phyloP scores from a whole-genome alignment of 2,888 invertebrate genomes.

The Liopterus haemorrhoidalis region DNA sequence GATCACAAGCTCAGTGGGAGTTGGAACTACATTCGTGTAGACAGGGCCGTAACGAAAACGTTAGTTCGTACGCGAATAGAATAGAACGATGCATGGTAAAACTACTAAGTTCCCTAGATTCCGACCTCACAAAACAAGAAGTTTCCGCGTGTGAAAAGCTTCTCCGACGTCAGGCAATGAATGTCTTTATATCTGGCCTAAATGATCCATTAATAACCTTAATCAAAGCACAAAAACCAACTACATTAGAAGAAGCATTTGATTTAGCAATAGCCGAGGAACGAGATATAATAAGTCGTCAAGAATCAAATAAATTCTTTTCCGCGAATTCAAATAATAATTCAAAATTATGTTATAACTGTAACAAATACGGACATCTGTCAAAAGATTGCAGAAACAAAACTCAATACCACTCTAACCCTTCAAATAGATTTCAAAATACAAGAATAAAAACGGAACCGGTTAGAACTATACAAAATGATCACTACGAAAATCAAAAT shows the following conservation, averaged over 20 bases:
- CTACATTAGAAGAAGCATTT: conserved; percentile 22
- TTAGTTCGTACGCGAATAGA: conserved; percentile 20
- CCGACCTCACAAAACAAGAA: conserved; percentile 3
- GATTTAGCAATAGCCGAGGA: conserved; percentile 27
- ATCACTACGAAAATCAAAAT: conserved; percentile 2
- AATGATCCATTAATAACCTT: conserved; percentile 21
- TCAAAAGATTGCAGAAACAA: conserved; percentile 6
- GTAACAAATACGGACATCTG: conserved; percentile 12
- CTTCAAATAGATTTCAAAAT: background rate
- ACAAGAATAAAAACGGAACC: conserved; percentile 3
- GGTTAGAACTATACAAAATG: background rate
- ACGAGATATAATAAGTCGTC: conserved; percentile 21
- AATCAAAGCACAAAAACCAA: conserved; percentile 25
- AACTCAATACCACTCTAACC: background rate
- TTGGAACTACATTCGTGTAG: conserved; percentile 25
- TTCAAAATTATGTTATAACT: conserved; percentile 15
- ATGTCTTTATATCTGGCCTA: conserved; percentile 25
- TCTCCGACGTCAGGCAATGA: conserved; percentile 23
- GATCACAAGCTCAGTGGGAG: conserved; percentile 26
- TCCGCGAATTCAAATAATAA: conserved; percentile 13
- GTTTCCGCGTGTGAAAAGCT: conserved; percentile 16
- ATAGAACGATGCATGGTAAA: conserved; percentile 24
- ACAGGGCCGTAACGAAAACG: conserved; percentile 22
- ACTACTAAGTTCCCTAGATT: conserved; percentile 23
- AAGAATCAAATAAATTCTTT: conserved; percentile 24